Evolutionary conservation across 2,797 vertebrate genomes (phyloP), one percentile per base, ranked within the genome.

Genomic region (Luscinia megarhynchos): DNA sequence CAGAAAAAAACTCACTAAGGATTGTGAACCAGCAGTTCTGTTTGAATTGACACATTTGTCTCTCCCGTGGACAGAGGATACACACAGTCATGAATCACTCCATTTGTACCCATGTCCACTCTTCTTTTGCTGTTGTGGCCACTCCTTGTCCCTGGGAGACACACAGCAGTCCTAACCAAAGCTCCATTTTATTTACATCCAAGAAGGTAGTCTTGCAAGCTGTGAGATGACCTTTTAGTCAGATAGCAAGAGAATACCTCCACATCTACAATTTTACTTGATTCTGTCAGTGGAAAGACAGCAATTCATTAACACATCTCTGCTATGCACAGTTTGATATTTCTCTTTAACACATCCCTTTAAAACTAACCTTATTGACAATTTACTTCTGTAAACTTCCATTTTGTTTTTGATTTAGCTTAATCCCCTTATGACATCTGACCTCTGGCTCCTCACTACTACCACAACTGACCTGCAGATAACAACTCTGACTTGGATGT

Each of bases 321-420:
- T 93, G 63, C 67, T 58, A 62, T 51, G 69, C 87, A 87, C 24
- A n/a, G 29, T 80, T 83, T 69, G 92, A 38, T 86, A 92, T 75
- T 85, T 95, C 81, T 87, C 41, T 92, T 87, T 77, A 94, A 90
- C n/a, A 77, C 19, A 62, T 48, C 36, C 78, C 73, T 85, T 94
- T 81, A 82, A 95, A 91, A 70, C 48, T 59, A 81, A 72, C 38
- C 17, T 78, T 91, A 75, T 21, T 78, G 68, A 92, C 78, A 85
- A 53, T 48, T 79, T 70, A 36, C 43, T 94, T 86, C 59, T 78
- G 53, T 89, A 78, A 85, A 64, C 51, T 89, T 90, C 79, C 54
- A 93, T 85, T 93, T 92, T 91, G 58, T 36, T 64, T 32, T 38
- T 48, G 14, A 45, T 83, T 89, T 59, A 68, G 61, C 70, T 95